Evolutionary conservation across 2,797 vertebrate species (phyloP), one percentile per base, ranked within the genome.

Genomic region (Garrulus glandarius): DNA sequence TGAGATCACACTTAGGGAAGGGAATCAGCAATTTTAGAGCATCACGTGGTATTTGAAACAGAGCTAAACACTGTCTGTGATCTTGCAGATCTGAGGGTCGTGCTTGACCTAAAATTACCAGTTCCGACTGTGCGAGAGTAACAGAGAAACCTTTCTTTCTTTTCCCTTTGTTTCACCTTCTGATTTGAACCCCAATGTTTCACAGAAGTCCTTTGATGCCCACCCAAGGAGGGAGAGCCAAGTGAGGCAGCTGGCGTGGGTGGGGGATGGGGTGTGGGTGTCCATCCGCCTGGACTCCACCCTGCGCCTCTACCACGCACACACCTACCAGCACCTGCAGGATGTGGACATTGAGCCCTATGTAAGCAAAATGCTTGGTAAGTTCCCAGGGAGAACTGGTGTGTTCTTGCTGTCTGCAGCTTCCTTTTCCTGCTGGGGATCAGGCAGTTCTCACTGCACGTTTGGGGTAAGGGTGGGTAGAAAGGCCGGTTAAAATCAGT

Each of bases 301-400:
- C 0, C 98, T 99, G 60, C 98, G 99, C 24, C 98, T 99, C 56
- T 99, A 99, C 97, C 99, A 99, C 5, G 99, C 99, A 2, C 99
- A 99, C 97, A 99, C 99, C 18, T 98, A 98, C 87, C 99, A 99
- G 92, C 99, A 99, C 94, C 98, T 99, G 8, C 99, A 99, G 97
- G 99, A 99, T 43, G 99, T 99, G 17, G 99, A 99, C 98, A 99
- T 99, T 43, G 99, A 99, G 94, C 99, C 99, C 79, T 99, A 99
- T 37, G 99, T 99, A 96, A 99, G 99, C 99, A 99, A 99, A 98
- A 99, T 99, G 99, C 98, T 99, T 18, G 99, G 99, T 99, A 93
- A 97, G 99, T 93, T 37, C 76, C 61, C 37, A 74, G 61, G 12
- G 19, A 52, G 55, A 85, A 4, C 9, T 21, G 16, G 0, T 70